phyloP scores from a whole-genome alignment of 2,113 vertebrate species.

The Regulus satrapa region DNA sequence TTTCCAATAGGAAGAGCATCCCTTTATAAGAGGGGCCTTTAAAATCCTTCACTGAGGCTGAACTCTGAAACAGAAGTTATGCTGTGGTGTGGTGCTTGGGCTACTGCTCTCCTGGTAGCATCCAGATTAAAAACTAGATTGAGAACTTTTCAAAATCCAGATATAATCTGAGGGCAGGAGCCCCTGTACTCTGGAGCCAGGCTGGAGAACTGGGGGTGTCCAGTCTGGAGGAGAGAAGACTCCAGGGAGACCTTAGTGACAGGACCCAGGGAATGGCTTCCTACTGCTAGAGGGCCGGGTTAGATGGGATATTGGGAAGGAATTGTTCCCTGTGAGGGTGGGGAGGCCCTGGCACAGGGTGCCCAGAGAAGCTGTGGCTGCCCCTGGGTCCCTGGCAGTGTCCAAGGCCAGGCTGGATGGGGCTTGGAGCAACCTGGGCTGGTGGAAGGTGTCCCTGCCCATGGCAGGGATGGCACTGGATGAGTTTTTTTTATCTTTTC shows the following conservation, averaged over 20 bases:
- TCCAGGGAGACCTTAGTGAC: not conserved
- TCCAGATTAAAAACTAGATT: not conserved
- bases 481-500: not conserved
- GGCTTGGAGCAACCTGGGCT: rapidly evolving
- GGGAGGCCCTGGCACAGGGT: rapidly evolving
- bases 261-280: not conserved
- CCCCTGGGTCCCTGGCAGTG: not conserved
- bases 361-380: not conserved
- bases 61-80: not conserved
- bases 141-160: not conserved
- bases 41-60: not conserved
- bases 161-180: not conserved
- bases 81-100: not conserved
- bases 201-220: not conserved
- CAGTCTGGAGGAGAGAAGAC: not conserved
- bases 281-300: not conserved
- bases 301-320: rapidly evolving
- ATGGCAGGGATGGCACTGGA: not conserved
- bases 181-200: not conserved
- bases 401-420: rapidly evolving
- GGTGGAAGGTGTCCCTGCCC: not conserved
- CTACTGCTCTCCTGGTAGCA: not conserved
- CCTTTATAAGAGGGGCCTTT: not conserved
- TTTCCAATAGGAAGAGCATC: not conserved
- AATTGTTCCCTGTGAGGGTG: not conserved